These are phyloP conservation scores for Pseudomugil tenellus DNA, from an alignment of 2,797 vertebrate species.

Conservation along the genomic window DNA sequence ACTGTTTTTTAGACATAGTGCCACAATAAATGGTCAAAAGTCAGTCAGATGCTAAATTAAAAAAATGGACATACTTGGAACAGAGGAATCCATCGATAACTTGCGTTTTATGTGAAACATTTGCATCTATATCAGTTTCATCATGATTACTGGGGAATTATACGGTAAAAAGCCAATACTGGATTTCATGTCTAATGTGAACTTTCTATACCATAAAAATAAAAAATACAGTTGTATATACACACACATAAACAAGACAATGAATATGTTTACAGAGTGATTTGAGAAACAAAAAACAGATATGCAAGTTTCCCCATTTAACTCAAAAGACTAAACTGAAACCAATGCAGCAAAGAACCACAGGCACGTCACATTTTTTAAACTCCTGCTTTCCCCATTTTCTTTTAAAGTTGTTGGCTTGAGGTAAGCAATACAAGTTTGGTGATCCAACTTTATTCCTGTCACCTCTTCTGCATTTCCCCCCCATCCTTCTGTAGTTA, in stretches of 20 bases:
- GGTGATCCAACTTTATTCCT: conserved; percentile 47
- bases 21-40: conserved; percentile 1
- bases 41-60: conserved; percentile 22
- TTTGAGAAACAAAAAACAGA: conserved; percentile 42
- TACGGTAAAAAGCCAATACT: conserved; percentile 76
- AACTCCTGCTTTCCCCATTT: conserved; percentile 17
- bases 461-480: conserved; percentile 40
- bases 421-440: conserved; percentile 65
- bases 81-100: conserved; percentile 32
- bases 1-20: conserved; percentile 1
- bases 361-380: conserved; percentile 55
- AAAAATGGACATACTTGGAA: conserved; percentile 27
- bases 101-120: conserved; percentile 54
- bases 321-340: conserved; percentile 47
- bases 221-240: conserved; percentile 65
- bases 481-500: conserved; percentile 4
- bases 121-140: conserved; percentile 59
- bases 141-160: conserved; percentile 58
- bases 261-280: not conserved
- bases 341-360: conserved; percentile 64
- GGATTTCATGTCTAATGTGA: conserved; percentile 59
- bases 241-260: conserved; percentile 61
- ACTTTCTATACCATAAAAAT: conserved; percentile 2
- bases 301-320: conserved; percentile 51
- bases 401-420: conserved; percentile 43